These are phyloP conservation scores for Triplophysa tibetana DNA, from an alignment of 2,113 vertebrate species.

Conservation along the genomic window DNA sequence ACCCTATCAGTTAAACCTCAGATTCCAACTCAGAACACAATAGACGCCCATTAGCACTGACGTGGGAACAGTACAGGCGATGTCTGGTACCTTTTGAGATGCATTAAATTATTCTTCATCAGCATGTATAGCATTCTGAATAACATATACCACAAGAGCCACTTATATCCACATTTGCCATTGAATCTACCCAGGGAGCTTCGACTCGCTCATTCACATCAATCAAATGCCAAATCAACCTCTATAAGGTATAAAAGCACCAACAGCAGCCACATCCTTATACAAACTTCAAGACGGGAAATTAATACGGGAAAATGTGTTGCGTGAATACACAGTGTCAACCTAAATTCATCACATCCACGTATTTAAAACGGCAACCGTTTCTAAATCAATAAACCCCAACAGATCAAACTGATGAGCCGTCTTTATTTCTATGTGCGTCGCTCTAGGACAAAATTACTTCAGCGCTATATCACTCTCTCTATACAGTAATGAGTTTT, in stretches of 20 bases:
- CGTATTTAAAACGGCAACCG: slow-evolving; percentile 11
- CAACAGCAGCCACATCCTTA: not conserved
- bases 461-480: slow-evolving; percentile 14
- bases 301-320: not conserved
- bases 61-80: not conserved
- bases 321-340: not conserved
- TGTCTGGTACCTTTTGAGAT: not conserved
- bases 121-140: slow-evolving; percentile 7
- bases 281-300: not conserved
- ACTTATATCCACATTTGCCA: slow-evolving; percentile 30
- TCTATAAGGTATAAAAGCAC: slow-evolving; percentile 3
- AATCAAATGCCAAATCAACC: slow-evolving; percentile 35
- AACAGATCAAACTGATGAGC: slow-evolving; percentile 37
- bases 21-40: not conserved
- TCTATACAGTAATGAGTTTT: slow-evolving; percentile 33
- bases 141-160: slow-evolving; percentile 22
- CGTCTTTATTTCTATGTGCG: not conserved
- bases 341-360: slow-evolving; percentile 9
- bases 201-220: slow-evolving; percentile 20
- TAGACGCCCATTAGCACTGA: slow-evolving; percentile 6
- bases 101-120: slow-evolving; percentile 19
- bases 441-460: slow-evolving; percentile 20
- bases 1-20: not conserved
- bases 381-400: slow-evolving; percentile 29
- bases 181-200: slow-evolving; percentile 4